Evolutionary conservation across 1,140 invertebrate species (phyloP).

Genomic region (Heliconius hermathena): DNA sequence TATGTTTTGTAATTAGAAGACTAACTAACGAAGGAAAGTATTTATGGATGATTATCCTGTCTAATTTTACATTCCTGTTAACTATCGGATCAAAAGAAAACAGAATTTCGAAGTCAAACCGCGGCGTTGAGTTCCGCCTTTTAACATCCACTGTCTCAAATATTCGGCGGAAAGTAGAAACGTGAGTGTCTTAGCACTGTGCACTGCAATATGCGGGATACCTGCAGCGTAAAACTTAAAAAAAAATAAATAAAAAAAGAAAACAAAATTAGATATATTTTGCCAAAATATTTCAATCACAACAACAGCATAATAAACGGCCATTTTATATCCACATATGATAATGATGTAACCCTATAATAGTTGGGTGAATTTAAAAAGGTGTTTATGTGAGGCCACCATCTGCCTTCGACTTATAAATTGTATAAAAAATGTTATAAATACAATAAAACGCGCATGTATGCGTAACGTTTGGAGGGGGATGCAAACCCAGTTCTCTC

Average conservation of each 20-base stretch:
- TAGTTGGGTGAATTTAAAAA: slow-evolving; percentile 69
- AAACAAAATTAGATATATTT: neutral
- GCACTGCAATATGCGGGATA: too few relatives aligned
- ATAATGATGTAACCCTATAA: slow-evolving; percentile 75
- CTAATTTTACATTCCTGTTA: too few relatives aligned
- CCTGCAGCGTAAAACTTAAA: too few relatives aligned
- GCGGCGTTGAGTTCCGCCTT: too few relatives aligned
- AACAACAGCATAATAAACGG: slow-evolving; percentile 23
- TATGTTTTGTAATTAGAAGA: neutral
- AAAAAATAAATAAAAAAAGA: too few relatives aligned
- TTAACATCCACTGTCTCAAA: too few relatives aligned
- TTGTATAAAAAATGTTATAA: slow-evolving; percentile 72
- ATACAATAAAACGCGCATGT: slow-evolving; percentile 52
- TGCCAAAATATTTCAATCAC: neutral
- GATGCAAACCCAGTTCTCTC: slow-evolving; percentile 34
- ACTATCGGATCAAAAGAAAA: too few relatives aligned
- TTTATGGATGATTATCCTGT: neutral
- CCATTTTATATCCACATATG: slow-evolving; percentile 67
- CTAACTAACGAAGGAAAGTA: neutral
- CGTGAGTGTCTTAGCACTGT: too few relatives aligned
- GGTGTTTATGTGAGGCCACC: slow-evolving; percentile 71
- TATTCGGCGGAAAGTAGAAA: too few relatives aligned
- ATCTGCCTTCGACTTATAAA: slow-evolving; percentile 78
- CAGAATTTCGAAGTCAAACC: too few relatives aligned
- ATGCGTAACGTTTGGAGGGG: slow-evolving; percentile 46